These are phyloP conservation scores for Pogona vitticeps DNA, from an alignment of 2,113 vertebrate genomes.

Conservation along the genomic window DNA sequence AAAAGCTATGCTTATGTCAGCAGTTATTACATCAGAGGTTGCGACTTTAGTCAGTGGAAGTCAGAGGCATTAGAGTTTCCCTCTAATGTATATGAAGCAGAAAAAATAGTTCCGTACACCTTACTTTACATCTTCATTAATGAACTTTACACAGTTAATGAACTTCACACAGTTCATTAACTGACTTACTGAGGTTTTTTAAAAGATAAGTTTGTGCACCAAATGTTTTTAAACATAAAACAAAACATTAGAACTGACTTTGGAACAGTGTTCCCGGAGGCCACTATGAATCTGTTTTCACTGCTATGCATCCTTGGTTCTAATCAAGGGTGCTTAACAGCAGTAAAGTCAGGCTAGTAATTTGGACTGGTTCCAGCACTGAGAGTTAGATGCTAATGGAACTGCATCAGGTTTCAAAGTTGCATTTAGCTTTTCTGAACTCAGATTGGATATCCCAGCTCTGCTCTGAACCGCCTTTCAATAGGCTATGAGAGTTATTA, in stretches of 20 bases:
- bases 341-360: slow-evolving; percentile 37
- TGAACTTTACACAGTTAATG: too few species aligned
- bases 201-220: neutral
- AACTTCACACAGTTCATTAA: too few species aligned
- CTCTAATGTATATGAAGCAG: neutral
- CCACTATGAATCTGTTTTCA: slow-evolving; percentile 45
- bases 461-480: slow-evolving; percentile 36
- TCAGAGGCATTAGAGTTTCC: slow-evolving; percentile 21
- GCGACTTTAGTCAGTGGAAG: slow-evolving; percentile 29
- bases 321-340: slow-evolving; percentile 44
- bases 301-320: slow-evolving; percentile 44
- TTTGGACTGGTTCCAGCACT: neutral
- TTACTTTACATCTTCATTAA: too few species aligned
- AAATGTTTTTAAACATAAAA: neutral
- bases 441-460: slow-evolving; percentile 28
- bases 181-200: neutral
- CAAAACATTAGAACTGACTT: neutral
- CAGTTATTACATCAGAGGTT: slow-evolving; percentile 33
- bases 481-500: slow-evolving; percentile 30
- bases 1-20: slow-evolving; percentile 25
- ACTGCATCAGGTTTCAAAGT: slow-evolving; percentile 62
- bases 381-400: slow-evolving; percentile 16
- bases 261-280: slow-evolving; percentile 35
- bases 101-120: slow-evolving; percentile 11
- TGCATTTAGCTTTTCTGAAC: slow-evolving; percentile 39